Percentiles rank a stretch among this genome's conserved stretches.
These are phyloP conservation scores for Chrysolina americana DNA, from an alignment of 2,888 invertebrate genomes.

Conservation along the genomic window DNA sequence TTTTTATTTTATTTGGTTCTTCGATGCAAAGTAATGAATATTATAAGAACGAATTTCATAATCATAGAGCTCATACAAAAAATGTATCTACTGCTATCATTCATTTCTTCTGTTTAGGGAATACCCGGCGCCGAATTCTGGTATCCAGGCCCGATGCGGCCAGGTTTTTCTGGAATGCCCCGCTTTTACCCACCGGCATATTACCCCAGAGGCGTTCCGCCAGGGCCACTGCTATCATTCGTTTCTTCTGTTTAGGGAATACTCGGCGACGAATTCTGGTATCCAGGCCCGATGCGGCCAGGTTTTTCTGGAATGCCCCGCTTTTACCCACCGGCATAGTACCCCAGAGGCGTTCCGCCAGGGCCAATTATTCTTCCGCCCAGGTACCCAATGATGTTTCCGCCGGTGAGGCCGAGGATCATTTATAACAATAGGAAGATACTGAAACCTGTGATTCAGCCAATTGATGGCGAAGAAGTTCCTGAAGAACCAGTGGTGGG, in stretches of 20 bases:
- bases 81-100: no score
- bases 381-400: constrained; percentile 25
- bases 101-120: neutral
- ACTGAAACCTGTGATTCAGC: neutral
- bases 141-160: constrained; percentile 21
- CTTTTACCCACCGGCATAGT: no score
- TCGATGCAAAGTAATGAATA: no score
- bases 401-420: neutral
- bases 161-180: constrained; percentile 14
- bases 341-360: no score
- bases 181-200: constrained; percentile 25
- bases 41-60: no score
- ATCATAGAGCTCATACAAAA: no score
- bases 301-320: no score
- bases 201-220: constrained; percentile 13
- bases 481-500: neutral
- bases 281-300: no score
- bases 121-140: constrained; percentile 23
- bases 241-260: no score
- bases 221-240: no score
- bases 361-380: constrained; percentile 21
- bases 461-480: neutral
- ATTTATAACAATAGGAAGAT: constrained; percentile 13
- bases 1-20: no score
- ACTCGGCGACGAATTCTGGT: no score